phyloP scores from a whole-genome alignment of 2,888 invertebrate genomes.

The Hedya salicella region DNA sequence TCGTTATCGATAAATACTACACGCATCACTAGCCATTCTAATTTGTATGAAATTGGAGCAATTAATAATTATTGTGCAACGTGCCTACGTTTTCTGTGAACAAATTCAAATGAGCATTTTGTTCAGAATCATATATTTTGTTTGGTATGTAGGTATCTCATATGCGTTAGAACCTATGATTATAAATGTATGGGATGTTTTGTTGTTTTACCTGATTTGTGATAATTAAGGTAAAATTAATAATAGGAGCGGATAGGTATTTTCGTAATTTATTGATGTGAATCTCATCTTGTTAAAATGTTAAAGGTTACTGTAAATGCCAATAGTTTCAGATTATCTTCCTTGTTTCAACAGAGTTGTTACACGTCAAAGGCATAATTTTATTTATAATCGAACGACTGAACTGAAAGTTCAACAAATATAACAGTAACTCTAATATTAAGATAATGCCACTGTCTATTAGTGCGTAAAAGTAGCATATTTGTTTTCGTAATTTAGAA shows the following conservation, averaged over 20 bases:
- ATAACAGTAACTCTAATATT: no score
- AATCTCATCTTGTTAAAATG: slow-evolving; percentile 23
- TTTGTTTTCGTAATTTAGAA: no score
- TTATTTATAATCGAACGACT: slow-evolving; percentile 11
- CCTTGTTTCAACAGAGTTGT: slow-evolving; percentile 15
- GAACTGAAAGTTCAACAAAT: neutral
- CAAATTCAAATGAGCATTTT: slow-evolving; percentile 12
- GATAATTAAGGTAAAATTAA: slow-evolving; percentile 3
- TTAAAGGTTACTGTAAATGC: slow-evolving; percentile 31
- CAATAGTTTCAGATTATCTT: slow-evolving; percentile 22
- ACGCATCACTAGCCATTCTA: slow-evolving; percentile 34
- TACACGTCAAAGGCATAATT: neutral
- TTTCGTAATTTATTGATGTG: slow-evolving; percentile 20
- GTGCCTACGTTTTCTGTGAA: slow-evolving; percentile 25
- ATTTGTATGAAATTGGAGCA: slow-evolving; percentile 36
- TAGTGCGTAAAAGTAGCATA: no score
- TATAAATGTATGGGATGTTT: neutral
- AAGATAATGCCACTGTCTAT: no score
- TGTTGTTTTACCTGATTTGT: slow-evolving; percentile 14
- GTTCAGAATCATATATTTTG: neutral
- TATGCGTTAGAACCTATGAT: neutral
- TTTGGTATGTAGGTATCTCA: neutral
- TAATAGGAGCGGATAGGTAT: slow-evolving; percentile 6
- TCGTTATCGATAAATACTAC: slow-evolving; percentile 30
- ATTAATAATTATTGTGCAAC: slow-evolving; percentile 29